Conservation (phyloP, 2,888 invertebrate species). For the Allygus modestus region DNA sequence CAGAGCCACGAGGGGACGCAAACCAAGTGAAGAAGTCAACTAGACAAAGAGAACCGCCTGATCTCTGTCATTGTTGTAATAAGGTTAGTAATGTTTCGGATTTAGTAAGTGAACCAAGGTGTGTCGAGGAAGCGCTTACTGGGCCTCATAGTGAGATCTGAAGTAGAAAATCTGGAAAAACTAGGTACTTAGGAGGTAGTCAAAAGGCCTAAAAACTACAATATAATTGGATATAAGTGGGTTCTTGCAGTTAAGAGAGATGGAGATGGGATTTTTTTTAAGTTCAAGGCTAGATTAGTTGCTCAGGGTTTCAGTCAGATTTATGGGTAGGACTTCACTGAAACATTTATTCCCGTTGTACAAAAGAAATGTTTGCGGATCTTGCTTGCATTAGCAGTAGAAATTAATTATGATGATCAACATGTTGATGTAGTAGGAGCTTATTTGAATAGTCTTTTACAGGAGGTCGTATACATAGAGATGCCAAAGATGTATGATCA, state of each 20-base stretch:
- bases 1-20: no score
- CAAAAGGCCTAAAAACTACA: not conserved
- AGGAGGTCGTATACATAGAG: not conserved
- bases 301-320: not conserved
- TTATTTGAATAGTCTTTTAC: constrained; percentile 11
- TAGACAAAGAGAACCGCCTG: not conserved
- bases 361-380: constrained; percentile 11
- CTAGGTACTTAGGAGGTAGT: not conserved
- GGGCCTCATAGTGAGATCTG: not conserved
- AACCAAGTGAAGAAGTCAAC: not conserved
- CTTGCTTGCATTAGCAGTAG: not conserved
- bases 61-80: no score
- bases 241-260: not conserved
- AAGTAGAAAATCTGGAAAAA: not conserved
- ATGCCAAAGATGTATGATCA: not conserved
- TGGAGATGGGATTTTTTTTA: not conserved
- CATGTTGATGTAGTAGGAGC: not conserved
- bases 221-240: not conserved
- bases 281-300: not conserved
- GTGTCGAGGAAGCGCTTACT: not conserved
- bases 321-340: not conserved
- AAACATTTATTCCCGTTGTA: not conserved
- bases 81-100: no score
- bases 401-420: not conserved
- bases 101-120: no score